Evolutionary conservation across 2,113 vertebrate species (phyloP), one percentile per base, ranked within the genome.

Genomic region (Chitala chitala): DNA sequence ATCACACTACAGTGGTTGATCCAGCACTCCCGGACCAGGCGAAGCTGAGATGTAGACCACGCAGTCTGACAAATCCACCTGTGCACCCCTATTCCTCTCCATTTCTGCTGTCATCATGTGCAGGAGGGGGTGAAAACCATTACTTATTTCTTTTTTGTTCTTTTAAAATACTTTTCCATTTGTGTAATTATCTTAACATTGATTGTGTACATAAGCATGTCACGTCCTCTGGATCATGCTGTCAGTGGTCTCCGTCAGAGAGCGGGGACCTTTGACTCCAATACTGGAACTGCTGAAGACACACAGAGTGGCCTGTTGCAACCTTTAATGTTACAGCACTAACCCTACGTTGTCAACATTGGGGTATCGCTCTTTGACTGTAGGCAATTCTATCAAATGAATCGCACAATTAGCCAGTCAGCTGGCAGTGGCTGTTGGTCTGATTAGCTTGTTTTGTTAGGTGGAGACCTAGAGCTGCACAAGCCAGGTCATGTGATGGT

Each of bases 1-100:
- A 95, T 95, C 86, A 95, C 94, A 86, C 89, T 95, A 92, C 94
- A 95, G 92, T 95, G 94, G 94, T 92, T 95, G 91, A 95, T 94
- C 84, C 94, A 95, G 82, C 93, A 95, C 80, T 94, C 94, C 24
- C 93, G 94, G 85, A 95, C 92, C 13, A 86, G 93, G 85, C 89
- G 93, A 75, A 94, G 93, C 17, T 42, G 5, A 0, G 76, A 80
- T 79, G 84, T 79, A 42, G 80, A 78, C 74, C 79, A 1, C 22
- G 15, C n/a, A 48, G 42, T 26, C 58, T 4, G 17, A 38, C 9
- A 33, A 58, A 61, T 12, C 36, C 31, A 29, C 26, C 51, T 24
- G 12, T 22, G 40, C 20, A 51, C 59, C 70, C 29, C n/a, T 17
- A 29, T 8, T 46, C 36, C n/a, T 10, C 72, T 53, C 20, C 26